Conservation (phyloP, 2,888 invertebrate species). For the Agrochola circellaris region DNA sequence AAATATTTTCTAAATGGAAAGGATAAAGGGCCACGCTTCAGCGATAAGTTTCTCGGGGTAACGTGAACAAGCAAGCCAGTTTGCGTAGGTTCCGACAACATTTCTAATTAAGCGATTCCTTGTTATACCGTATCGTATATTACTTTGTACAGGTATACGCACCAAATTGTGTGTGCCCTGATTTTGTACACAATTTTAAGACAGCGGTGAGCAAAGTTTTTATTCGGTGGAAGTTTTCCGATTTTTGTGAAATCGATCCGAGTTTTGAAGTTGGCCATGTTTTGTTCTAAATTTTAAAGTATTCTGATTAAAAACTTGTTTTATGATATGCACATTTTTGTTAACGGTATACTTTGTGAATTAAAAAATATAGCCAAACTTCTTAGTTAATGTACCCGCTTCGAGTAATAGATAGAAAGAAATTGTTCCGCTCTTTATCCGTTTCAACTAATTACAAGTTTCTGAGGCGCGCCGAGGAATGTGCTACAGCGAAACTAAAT, state of each 20-base stretch:
- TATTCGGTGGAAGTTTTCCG: conserved; percentile 32
- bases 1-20: conserved; percentile 89
- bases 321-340: conserved; percentile 1
- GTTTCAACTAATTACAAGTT: conserved; percentile 75
- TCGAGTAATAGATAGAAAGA: conserved; percentile 56
- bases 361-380: conserved; percentile 31
- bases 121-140: conserved; percentile 70
- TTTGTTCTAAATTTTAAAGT: conserved; percentile 36
- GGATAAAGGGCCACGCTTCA: conserved; percentile 86
- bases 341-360: conserved; percentile 17
- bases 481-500: conserved; percentile 61
- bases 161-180: conserved; percentile 60
- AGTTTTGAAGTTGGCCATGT: conserved; percentile 42
- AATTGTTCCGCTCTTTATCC: conserved; percentile 70
- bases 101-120: conserved; percentile 83
- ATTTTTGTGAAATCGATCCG: conserved; percentile 49
- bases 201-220: conserved; percentile 48
- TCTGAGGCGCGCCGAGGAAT: conserved; percentile 67
- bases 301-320: conserved; percentile 21
- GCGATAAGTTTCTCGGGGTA: conserved; percentile 84
- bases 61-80: conserved; percentile 81
- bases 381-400: conserved; percentile 32
- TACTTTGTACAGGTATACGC: conserved; percentile 56
- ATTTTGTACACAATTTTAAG: conserved; percentile 56
- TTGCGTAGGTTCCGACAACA: conserved; percentile 82